Evolutionary conservation across 2,797 vertebrate genomes (phyloP), one percentile per base, ranked within the genome.

Genomic region (Helostoma temminkii): DNA sequence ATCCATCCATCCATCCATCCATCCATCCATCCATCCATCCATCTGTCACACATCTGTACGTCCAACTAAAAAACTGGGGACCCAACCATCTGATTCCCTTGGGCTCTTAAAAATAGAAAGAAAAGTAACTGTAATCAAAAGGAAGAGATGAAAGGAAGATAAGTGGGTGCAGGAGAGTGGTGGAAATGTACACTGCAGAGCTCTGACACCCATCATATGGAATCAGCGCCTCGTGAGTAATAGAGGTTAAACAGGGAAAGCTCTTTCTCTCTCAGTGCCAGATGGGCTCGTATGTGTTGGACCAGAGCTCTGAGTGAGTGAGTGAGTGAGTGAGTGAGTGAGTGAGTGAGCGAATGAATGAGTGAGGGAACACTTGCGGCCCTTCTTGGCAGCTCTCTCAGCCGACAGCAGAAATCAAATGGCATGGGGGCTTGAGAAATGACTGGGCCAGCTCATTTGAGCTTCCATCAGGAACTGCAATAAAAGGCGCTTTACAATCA

Each of bases 171-270:
- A 32, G 68, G 68, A 71, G 71, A 76, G 71, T 66, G 68, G 73
- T 49, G 69, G 66, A 62, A 80, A 72, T 66, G 83, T 67, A 71
- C 78, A 59, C 69, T 65, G 71, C 76, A 37, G 85, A 85, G 74
- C 59, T 80, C 69, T 64, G 84, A 90, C 83, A 89, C 74, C 78
- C 60, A 79, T 89, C 89, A 83, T 90, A 91, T 86, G 85, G 85
- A 90, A 87, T 86, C 88, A 85, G 80, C 74, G 80, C 74, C 83
- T 87, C 46, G 65, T 89, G 80, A 88, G 80, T 87, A 88, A 89
- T 85, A 81, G 83, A 70, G 87, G 86, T 89, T 88, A 88, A 89
- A 89, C 88, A 84, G 81, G 80, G 68, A 88, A 77, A 79, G 79
- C 21, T 6, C 52, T 56, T 43, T 46, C 79, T 83, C 65, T 72